phyloP scores from a whole-genome alignment of 2,797 vertebrate species.

The Hapalemur alaotrensis region DNA sequence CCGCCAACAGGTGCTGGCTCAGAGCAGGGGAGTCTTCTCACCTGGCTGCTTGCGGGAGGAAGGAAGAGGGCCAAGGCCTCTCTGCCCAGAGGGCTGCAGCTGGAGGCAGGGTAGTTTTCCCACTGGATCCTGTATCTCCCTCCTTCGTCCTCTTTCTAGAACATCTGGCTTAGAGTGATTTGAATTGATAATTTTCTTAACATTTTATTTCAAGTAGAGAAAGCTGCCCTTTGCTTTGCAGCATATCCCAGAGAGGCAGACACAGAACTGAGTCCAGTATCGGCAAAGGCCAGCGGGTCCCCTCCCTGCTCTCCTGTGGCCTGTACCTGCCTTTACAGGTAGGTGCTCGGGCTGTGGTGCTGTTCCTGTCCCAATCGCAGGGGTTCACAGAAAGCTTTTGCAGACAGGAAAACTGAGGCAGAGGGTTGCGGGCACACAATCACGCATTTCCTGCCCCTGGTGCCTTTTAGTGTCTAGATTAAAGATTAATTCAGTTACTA shows the following conservation, averaged over 20 bases:
- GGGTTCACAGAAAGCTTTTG: not conserved
- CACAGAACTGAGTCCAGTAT: not conserved
- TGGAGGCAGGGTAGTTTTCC: not conserved
- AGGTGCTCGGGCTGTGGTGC: not conserved
- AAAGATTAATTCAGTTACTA: not conserved
- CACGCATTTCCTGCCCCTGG: not conserved
- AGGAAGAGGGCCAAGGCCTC: not conserved
- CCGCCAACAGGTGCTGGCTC: not conserved
- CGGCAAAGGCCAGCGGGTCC: not conserved
- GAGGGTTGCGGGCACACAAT: not conserved
- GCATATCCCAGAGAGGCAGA: not conserved
- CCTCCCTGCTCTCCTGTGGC: too few species aligned
- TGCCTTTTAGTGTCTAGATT: not conserved
- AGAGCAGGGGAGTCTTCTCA: not conserved
- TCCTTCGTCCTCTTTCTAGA: not conserved
- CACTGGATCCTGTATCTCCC: not conserved
- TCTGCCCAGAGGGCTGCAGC: not conserved
- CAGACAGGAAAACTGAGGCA: not conserved
- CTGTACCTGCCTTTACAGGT: not conserved
- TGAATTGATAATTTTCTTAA: not conserved
- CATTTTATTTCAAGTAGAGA: not conserved
- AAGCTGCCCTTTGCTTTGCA: not conserved
- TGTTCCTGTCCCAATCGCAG: not conserved
- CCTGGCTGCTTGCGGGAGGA: not conserved
- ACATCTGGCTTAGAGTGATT: not conserved